Conservation (phyloP, 2,888 invertebrate species). For the Palloptera scutellata region DNA sequence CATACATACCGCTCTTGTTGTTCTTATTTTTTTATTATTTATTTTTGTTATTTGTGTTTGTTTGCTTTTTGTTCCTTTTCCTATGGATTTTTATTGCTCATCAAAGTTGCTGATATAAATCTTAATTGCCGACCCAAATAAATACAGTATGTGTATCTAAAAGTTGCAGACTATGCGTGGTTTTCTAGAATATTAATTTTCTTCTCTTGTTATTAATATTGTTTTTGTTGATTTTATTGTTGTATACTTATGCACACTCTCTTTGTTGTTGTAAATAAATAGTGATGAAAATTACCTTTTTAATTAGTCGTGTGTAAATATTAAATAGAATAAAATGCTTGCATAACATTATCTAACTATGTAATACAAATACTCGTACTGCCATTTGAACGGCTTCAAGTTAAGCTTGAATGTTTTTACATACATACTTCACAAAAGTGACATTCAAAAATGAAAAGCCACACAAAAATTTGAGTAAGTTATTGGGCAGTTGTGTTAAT, state of each 20-base stretch:
- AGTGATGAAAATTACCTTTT: neutral
- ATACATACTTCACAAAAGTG: no score
- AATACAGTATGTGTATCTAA: conserved; percentile 43
- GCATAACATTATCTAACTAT: no score
- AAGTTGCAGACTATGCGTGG: conserved; percentile 21
- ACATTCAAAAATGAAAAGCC: no score
- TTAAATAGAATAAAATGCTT: neutral
- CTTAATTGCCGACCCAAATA: conserved; percentile 60
- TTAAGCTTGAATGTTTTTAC: no score
- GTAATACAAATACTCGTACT: no score
- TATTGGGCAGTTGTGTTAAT: no score
- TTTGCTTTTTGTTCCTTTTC: conserved; percentile 3
- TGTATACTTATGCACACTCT: conserved; percentile 2
- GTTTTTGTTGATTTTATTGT: conserved; percentile 1
- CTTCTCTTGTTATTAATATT: conserved; percentile 6
- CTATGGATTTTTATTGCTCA: conserved; percentile 49
- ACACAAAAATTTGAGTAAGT: no score
- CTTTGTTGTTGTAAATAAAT: conserved; percentile 13
- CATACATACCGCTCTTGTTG: conserved; percentile 13
- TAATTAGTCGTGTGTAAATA: conserved; percentile 22
- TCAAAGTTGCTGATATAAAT: conserved; percentile 55
- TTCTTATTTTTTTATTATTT: conserved; percentile 4
- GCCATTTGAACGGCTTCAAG: no score
- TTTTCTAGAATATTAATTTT: neutral
- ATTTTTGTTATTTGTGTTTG: neutral